Evolutionary conservation across 2,113 vertebrate genomes (phyloP).

Genomic region (Ciconia maguari): DNA sequence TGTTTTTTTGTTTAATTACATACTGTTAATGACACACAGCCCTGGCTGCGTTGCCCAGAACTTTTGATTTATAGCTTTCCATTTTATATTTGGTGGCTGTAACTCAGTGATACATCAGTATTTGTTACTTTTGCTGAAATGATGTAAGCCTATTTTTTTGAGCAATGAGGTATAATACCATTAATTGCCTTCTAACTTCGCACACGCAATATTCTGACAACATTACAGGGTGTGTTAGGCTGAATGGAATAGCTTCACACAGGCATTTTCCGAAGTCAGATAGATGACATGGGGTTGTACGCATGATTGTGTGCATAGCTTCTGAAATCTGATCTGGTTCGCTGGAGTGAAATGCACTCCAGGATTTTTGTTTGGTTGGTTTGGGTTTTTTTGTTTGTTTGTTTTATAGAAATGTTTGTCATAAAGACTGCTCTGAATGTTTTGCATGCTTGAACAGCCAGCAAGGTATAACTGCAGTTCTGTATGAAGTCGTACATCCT

Average conservation of each 20-base stretch:
- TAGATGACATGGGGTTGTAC: not conserved
- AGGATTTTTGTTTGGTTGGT: not conserved
- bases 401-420: not conserved
- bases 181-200: not conserved
- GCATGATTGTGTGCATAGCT: not conserved
- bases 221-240: not conserved
- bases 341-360: not conserved
- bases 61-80: not conserved
- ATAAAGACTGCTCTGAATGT: not conserved
- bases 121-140: not conserved
- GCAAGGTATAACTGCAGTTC: not conserved
- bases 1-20: not conserved
- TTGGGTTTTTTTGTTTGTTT: not conserved
- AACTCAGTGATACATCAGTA: not conserved
- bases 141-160: not conserved
- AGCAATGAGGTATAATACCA: not conserved
- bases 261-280: not conserved
- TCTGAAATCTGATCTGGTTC: not conserved
- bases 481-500: not conserved
- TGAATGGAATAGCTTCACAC: not conserved
- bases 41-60: not conserved
- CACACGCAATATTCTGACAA: not conserved
- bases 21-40: not conserved
- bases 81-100: not conserved
- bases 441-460: not conserved